These are phyloP conservation scores for Acronicta aceris DNA, from an alignment of 2,888 invertebrate species.

Conservation along the genomic window DNA sequence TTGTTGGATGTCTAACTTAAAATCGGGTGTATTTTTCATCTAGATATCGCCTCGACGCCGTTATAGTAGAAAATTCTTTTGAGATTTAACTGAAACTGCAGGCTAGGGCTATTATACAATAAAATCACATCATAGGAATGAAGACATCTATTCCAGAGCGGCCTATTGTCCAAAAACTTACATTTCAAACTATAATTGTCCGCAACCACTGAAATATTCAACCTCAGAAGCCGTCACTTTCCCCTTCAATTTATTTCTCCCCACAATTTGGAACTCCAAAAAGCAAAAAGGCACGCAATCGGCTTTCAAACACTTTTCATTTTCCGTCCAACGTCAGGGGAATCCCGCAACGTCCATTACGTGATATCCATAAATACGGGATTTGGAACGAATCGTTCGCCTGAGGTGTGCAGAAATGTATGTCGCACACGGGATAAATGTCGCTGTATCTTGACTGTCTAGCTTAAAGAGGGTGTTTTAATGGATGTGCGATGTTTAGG, in stretches of 20 bases:
- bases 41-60: too few relatives aligned
- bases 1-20: too few relatives aligned
- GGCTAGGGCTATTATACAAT: too few relatives aligned
- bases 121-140: too few relatives aligned
- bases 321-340: slow-evolving; percentile 20
- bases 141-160: too few relatives aligned
- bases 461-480: slow-evolving; percentile 28
- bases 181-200: neutral
- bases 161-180: too few relatives aligned
- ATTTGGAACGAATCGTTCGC: slow-evolving; percentile 31
- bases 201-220: neutral
- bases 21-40: too few relatives aligned
- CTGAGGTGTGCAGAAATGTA: slow-evolving; percentile 32
- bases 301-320: slow-evolving; percentile 41
- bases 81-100: too few relatives aligned
- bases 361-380: slow-evolving; percentile 36
- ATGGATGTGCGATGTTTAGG: slow-evolving; percentile 31
- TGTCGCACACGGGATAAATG: slow-evolving; percentile 43
- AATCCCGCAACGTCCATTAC: slow-evolving; percentile 41
- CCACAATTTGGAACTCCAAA: slow-evolving; percentile 19
- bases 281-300: slow-evolving; percentile 32
- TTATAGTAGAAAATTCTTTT: too few relatives aligned
- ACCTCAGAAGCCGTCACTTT: neutral
- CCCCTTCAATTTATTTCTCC: slow-evolving; percentile 5
- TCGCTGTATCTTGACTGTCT: slow-evolving; percentile 23